A percentile compares a stretch with the other conserved stretches of the same genome.
These are phyloP conservation scores for Campylomormyrus tamandua DNA, from an alignment of 2,113 vertebrate genomes.

Conservation along the genomic window DNA sequence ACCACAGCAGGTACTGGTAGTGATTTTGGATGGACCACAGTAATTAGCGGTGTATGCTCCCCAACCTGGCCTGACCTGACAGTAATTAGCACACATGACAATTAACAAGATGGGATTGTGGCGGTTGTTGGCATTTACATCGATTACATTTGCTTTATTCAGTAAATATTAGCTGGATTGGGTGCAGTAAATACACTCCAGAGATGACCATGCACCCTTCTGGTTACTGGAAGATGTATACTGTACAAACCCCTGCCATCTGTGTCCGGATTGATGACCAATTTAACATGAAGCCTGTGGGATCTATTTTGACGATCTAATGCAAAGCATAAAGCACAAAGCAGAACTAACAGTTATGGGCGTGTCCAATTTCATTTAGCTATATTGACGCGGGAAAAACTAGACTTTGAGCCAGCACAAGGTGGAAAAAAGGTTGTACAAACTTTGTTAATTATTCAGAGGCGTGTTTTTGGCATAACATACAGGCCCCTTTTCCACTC, in stretches of 20 bases:
- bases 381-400: no score
- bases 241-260: not conserved
- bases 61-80: not conserved
- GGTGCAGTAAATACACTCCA: not conserved
- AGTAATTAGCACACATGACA: not conserved
- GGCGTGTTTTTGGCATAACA: no score
- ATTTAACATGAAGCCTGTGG: not conserved
- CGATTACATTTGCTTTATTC: not conserved
- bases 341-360: no score
- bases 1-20: not conserved
- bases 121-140: not conserved
- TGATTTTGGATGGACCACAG: not conserved
- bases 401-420: no score
- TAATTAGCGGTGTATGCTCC: not conserved
- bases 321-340: no score
- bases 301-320: no score
- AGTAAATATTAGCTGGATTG: not conserved
- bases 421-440: no score
- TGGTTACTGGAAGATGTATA: not conserved
- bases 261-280: not conserved
- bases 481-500: no score
- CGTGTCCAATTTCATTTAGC: no score
- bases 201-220: not conserved
- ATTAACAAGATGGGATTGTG: not conserved
- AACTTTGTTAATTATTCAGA: no score